Evolutionary conservation across 2,113 vertebrate species (phyloP).

Genomic region (Miniopterus natalensis): DNA sequence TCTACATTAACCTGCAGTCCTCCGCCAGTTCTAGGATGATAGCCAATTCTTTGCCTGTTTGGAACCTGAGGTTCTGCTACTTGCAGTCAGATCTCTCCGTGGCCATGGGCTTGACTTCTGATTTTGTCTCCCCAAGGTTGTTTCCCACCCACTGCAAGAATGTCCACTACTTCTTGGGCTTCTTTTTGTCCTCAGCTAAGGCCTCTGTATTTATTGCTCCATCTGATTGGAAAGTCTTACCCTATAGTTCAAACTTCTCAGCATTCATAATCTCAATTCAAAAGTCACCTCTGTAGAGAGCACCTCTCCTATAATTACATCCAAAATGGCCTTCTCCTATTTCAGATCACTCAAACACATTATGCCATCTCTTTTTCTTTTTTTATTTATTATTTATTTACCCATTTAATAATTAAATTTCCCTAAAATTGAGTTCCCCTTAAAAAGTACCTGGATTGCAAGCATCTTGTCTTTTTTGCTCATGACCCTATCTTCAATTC

Average conservation of each 20-base stretch:
- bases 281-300: not conserved
- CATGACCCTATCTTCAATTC: not conserved
- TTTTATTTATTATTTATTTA: not conserved
- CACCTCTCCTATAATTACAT: not conserved
- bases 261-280: conserved; percentile 8
- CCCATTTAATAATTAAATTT: not conserved
- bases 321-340: not conserved
- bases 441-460: not conserved
- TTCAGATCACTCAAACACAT: not conserved
- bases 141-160: not conserved
- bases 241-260: not conserved
- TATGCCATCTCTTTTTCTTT: not conserved
- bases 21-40: not conserved
- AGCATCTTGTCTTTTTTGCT: not conserved
- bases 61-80: not conserved
- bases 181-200: not conserved
- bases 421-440: not conserved
- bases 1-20: not conserved
- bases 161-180: not conserved
- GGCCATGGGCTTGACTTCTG: not conserved
- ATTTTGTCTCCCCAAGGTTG: not conserved
- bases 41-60: not conserved
- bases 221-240: not conserved
- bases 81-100: not conserved
- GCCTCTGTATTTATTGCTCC: not conserved